Percentiles rank a stretch among this genome's conserved stretches.
Evolutionary conservation across 2,113 vertebrate genomes (phyloP).

Genomic region (Athene cunicularia): DNA sequence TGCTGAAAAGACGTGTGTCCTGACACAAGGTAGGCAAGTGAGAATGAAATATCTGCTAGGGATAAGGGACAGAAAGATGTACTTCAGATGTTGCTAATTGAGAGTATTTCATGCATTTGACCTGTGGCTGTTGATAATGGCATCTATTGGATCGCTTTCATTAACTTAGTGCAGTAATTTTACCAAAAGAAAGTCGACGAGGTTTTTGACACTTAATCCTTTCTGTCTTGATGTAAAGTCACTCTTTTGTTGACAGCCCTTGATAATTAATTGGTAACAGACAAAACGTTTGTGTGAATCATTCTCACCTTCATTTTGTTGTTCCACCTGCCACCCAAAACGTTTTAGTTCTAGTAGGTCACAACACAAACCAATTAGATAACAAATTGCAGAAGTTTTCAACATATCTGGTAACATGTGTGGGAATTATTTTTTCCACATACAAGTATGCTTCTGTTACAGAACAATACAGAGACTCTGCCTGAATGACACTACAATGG

Average conservation of each 20-base stretch:
- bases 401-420: not conserved
- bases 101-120: not conserved
- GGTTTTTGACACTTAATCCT: not conserved
- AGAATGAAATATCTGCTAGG: not conserved
- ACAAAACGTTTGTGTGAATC: not conserved
- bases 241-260: not conserved
- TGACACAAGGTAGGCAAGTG: not conserved
- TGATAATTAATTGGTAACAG: conserved; percentile 22
- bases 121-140: not conserved
- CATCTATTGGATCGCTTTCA: not conserved
- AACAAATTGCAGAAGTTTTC: not conserved
- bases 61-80: not conserved
- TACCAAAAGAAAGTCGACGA: not conserved
- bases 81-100: not conserved
- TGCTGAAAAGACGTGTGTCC: not conserved
- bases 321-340: not conserved
- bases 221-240: not conserved
- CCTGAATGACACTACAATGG: rapidly evolving
- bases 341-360: not conserved
- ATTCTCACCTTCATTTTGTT: not conserved
- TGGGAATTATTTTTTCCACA: not conserved
- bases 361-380: not conserved
- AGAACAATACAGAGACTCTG: not conserved
- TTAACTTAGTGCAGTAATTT: not conserved
- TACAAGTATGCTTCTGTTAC: not conserved